Evolutionary conservation across 2,113 vertebrate species (phyloP).

Genomic region (Maccullochella peelii): DNA sequence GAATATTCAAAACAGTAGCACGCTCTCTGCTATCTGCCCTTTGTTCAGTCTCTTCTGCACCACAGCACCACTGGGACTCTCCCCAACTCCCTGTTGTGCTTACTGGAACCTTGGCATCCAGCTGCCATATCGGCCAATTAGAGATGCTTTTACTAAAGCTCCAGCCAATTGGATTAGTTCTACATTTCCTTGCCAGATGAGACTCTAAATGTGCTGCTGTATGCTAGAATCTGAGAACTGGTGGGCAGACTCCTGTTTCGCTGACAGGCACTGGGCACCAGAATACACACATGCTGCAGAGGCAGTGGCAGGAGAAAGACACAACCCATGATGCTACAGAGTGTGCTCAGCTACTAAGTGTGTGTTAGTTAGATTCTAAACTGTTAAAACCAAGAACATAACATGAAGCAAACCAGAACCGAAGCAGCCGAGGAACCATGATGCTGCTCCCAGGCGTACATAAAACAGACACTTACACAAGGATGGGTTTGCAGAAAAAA

Average conservation of each 20-base stretch:
- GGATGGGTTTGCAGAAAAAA: background rate
- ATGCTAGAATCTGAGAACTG: conserved; percentile 72
- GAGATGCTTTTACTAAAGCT: conserved; percentile 77
- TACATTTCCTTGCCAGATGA: conserved; percentile 72
- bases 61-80: conserved; percentile 70
- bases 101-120: conserved; percentile 71
- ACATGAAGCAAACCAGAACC: conserved; percentile 43
- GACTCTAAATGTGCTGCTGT: conserved; percentile 76
- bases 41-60: conserved; percentile 63
- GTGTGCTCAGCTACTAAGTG: conserved; percentile 12
- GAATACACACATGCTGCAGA: conserved; percentile 46
- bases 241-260: conserved; percentile 69
- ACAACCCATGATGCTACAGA: conserved; percentile 20
- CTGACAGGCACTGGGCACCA: conserved; percentile 61
- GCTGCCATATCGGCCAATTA: conserved; percentile 73
- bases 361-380: conserved; percentile 30
- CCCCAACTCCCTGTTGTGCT: conserved; percentile 71
- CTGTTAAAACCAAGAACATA: conserved; percentile 49
- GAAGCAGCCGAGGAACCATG: background rate
- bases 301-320: conserved; percentile 9
- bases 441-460: conserved; percentile 14
- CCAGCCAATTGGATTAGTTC: conserved; percentile 77
- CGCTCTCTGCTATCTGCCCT: conserved; percentile 50
- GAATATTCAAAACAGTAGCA: conserved; percentile 66
- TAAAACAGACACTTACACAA: conserved; percentile 42